Evolutionary conservation across 2,888 invertebrate genomes (phyloP).

Genomic region (Rosalia funebris): DNA sequence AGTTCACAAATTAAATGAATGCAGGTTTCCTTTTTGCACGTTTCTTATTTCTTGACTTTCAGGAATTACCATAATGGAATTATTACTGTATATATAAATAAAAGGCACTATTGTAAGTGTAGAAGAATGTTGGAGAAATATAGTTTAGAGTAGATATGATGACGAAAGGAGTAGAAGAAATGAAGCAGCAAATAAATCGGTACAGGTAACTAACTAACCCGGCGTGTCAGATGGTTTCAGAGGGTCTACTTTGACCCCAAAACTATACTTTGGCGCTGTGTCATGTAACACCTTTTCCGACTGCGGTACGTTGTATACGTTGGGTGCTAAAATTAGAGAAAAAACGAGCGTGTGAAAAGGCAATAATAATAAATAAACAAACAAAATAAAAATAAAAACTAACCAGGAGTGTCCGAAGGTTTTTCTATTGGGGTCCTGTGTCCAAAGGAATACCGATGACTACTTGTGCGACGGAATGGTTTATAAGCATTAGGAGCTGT

Average conservation of each 20-base stretch:
- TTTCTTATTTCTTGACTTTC: no score
- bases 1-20: no score
- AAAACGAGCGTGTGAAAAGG: conserved; percentile 10
- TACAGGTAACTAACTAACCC: no score
- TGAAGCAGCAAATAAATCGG: no score
- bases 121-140: no score
- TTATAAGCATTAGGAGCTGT: conserved; percentile 60
- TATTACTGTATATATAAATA: no score
- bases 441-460: conserved; percentile 66
- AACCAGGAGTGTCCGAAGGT: conserved; percentile 64
- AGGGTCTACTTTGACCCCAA: conserved; percentile 73
- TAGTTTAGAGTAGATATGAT: no score
- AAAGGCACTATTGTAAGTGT: no score
- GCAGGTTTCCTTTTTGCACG: no score
- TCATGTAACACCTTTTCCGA: conserved; percentile 64
- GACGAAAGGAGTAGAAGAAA: no score
- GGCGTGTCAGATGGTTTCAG: conserved; percentile 73
- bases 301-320: conserved; percentile 69
- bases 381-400: conserved; percentile 37
- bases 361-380: conserved; percentile 19
- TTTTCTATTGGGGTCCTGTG: conserved; percentile 67
- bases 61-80: no score
- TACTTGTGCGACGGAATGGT: conserved; percentile 50
- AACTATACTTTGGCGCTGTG: conserved; percentile 73
- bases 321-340: conserved; percentile 66